A percentile compares a stretch with the other conserved stretches of the same genome.
These are phyloP conservation scores for Rhabdophis nuchalis DNA, from an alignment of 2,797 vertebrate genomes.

Conservation along the genomic window DNA sequence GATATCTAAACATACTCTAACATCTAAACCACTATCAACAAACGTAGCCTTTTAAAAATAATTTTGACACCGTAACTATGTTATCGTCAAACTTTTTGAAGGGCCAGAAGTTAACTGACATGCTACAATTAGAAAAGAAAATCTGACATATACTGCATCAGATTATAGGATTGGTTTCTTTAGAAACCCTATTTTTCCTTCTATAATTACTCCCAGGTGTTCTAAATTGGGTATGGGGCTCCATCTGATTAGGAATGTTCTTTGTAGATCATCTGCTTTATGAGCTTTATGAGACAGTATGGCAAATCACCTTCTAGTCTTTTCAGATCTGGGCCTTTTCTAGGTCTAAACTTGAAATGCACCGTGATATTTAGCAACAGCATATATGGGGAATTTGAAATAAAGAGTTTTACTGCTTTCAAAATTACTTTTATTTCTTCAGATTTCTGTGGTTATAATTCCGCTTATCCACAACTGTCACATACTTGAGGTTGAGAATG, in stretches of 20 bases:
- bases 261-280: not conserved
- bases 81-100: constrained; percentile 39
- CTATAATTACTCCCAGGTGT: constrained; percentile 64
- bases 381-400: not conserved
- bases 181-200: constrained; percentile 38
- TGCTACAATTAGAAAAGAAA: constrained; percentile 45
- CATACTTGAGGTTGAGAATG: not conserved
- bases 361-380: not conserved
- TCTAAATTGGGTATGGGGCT: constrained; percentile 56
- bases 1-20: not conserved
- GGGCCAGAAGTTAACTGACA: constrained; percentile 50
- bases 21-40: not conserved
- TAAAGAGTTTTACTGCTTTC: not conserved
- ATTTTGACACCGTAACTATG: constrained; percentile 50
- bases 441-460: not conserved
- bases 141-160: constrained; percentile 48
- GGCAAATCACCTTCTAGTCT: not conserved
- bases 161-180: constrained; percentile 49
- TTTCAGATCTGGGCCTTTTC: not conserved
- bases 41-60: constrained; percentile 6
- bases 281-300: not conserved
- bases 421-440: not conserved
- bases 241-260: constrained; percentile 44
- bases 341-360: not conserved
- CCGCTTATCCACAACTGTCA: not conserved